A percentile compares a stretch with the other conserved stretches of the same genome.
Conservation (phyloP, 1,140 invertebrate species). For the Adelges cooleyi region DNA sequence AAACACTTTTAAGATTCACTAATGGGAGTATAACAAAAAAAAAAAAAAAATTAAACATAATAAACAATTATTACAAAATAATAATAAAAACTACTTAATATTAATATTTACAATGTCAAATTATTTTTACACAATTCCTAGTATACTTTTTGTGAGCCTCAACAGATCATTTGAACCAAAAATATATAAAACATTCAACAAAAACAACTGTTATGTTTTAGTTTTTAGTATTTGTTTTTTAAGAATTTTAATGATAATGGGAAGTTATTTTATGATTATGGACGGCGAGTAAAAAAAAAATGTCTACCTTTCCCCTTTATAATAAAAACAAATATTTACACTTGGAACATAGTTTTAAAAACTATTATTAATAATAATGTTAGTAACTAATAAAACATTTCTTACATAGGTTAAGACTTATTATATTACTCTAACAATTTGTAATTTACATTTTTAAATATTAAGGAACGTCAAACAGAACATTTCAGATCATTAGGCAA, state of each 20-base stretch:
- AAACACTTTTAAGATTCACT: background rate
- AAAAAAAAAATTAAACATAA: no score
- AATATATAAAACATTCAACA: background rate
- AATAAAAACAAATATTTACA: conserved; percentile 5
- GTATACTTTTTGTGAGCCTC: background rate
- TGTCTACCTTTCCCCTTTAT: background rate
- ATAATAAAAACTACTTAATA: no score
- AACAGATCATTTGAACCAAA: no score
- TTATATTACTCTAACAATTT: background rate
- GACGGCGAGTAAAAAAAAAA: conserved; percentile 17
- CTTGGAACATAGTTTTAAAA: background rate
- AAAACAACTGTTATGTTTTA: conserved; percentile 3
- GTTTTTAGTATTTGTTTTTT: conserved; percentile 8
- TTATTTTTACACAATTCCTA: background rate
- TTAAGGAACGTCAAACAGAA: conserved; percentile 26
- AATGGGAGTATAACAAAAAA: no score
- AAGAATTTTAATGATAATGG: background rate
- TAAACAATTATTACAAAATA: no score
- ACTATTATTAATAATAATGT: background rate
- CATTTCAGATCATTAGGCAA: conserved; percentile 8
- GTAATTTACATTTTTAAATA: background rate
- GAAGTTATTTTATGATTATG: background rate
- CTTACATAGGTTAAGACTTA: conserved; percentile 6
- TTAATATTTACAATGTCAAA: no score
- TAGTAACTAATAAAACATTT: conserved; percentile 17